These are phyloP conservation scores for Geodia barretti DNA, from an alignment of 37 sponge, comb jelly and placozoan species.

Conservation along the genomic window DNA sequence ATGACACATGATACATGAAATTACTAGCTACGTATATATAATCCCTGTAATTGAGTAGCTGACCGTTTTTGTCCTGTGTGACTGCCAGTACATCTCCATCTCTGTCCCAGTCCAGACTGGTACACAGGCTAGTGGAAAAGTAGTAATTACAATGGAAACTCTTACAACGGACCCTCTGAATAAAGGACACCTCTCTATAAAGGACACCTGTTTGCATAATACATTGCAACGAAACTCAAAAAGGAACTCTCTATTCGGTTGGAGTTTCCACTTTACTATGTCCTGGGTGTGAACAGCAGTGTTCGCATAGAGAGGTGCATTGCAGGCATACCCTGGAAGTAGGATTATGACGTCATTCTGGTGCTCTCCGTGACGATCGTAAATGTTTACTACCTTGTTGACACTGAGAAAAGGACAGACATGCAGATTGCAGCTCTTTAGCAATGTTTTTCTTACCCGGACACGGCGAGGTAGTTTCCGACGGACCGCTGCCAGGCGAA, in stretches of 20 bases:
- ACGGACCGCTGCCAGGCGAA: constrained; percentile 69
- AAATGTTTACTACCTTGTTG: constrained; percentile 79
- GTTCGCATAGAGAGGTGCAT: too few species aligned
- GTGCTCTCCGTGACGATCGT: constrained; percentile 86
- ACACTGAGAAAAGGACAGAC: constrained; percentile 34
- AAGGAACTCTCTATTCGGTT: too few species aligned
- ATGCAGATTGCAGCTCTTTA: background rate
- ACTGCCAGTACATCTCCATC: constrained; percentile 94
- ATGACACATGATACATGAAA: background rate
- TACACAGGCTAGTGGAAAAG: constrained; percentile 82
- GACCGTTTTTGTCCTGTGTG: constrained; percentile 72
- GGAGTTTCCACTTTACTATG: too few species aligned
- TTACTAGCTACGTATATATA: too few species aligned
- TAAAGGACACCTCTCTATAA: too few species aligned
- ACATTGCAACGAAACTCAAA: too few species aligned
- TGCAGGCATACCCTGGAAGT: constrained; percentile 53
- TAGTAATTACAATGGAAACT: too few species aligned
- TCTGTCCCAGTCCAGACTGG: constrained; percentile 93
- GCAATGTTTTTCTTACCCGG: constrained; percentile 74
- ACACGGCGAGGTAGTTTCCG: constrained; percentile 72
- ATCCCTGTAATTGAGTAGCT: too few species aligned
- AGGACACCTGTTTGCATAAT: too few species aligned
- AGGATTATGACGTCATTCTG: constrained; percentile 56
- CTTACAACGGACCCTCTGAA: too few species aligned
- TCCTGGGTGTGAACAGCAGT: too few species aligned